A percentile compares a stretch with the other conserved stretches of the same genome.
phyloP scores from a whole-genome alignment of 1,140 invertebrate genomes.

The Ylistrum balloti region DNA sequence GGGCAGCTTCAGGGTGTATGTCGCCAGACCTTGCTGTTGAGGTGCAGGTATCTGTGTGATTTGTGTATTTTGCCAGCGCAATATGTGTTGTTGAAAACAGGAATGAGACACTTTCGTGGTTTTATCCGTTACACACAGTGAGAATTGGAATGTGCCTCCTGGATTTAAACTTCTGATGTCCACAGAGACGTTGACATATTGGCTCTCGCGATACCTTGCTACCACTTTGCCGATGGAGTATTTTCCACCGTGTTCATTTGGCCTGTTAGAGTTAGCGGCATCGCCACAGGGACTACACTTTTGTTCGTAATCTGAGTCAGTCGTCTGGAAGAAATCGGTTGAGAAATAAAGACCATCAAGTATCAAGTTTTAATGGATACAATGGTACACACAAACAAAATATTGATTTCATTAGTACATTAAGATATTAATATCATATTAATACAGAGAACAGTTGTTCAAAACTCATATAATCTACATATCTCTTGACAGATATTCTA shows the following conservation, averaged over 20 bases:
- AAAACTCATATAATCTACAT: no score
- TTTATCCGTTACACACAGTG: slow-evolving; percentile 1
- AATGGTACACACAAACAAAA: no score
- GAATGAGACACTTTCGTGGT: not conserved
- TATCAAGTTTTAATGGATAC: no score
- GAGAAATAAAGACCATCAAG: no score
- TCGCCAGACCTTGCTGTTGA: not conserved
- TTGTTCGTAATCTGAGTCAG: not conserved
- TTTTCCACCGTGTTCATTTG: not conserved
- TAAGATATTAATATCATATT: no score
- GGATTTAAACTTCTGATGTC: not conserved
- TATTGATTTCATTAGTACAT: no score
- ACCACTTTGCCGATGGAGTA: not conserved
- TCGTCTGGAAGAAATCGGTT: not conserved
- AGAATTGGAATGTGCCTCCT: slow-evolving; percentile 1
- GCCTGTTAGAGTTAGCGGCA: not conserved
- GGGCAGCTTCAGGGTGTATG: slow-evolving; percentile 4
- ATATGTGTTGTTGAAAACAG: not conserved
- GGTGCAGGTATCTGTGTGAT: not conserved
- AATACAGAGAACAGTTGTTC: no score
- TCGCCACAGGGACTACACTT: not conserved
- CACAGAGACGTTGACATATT: not conserved
- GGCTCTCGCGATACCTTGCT: not conserved
- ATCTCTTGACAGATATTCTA: no score
- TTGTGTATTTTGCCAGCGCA: not conserved